Base-by-base conservation (phyloP, 2,888 invertebrate species). In the Tipula confusa region DNA sequence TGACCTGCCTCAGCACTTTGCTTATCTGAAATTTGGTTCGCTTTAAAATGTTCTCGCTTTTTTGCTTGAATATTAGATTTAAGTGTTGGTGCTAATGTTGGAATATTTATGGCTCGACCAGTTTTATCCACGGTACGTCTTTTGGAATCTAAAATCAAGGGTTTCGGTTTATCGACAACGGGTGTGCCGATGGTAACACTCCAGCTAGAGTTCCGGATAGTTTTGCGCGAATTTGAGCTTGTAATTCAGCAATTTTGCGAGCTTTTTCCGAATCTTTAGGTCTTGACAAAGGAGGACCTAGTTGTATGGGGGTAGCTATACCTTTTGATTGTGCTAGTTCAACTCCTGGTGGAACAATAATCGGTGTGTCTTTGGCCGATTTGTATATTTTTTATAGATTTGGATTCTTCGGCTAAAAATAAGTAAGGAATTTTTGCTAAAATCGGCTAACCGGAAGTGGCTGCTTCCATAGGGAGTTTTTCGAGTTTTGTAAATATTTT, bases 1-100 rank as follows among this genome's bases (percentile, higher is more conserved):
- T 91, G 91, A 13, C 88, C 87, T 3, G 88, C 87, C 84, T 91
- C 90, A 84, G 92, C 91, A 9, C 88, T 87, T 0, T 91, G 88
- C 85, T 92, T 92, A 83, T 92, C 93, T 85, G 91, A 92, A 43
- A 91, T 91, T 84, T 93, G 90, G 86, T 93, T 94, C 15, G 94
- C 94, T 86, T 95, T 95, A 89, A 98, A 97, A 88, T 98, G 97
- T 87, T 97, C 97, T 82, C 97, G 92, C 83, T 96, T 95, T 87
- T 97, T 96, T 0, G 98, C 98, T 83, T 98, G 91, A 86, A 98
- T 98, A 88, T 98, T 98, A 0, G 98, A 98, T 93, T 98, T 98
- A 0, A 98, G 91, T 0, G 98, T 98, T 0, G 98, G 98, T 2
- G 95, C 95, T 2, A 97, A 94, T 84, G 97, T 97, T 0, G 96